Conservation (phyloP, 2,797 vertebrate genomes). For the Myiotriccus ornatus region DNA sequence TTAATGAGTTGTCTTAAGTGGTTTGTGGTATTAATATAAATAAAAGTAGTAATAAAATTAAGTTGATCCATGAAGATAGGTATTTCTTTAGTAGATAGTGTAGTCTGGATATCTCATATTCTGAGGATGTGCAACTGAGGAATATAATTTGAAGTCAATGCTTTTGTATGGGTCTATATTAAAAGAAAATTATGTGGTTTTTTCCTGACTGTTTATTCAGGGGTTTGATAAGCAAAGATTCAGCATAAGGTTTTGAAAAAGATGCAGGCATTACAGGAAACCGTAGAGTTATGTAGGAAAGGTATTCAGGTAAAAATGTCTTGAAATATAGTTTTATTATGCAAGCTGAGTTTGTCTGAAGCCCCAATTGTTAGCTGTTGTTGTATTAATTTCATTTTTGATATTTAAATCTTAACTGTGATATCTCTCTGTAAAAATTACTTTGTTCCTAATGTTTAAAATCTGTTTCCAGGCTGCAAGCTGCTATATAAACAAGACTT, state of each 20-base stretch:
- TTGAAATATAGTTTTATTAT: background rate
- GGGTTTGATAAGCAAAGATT: background rate
- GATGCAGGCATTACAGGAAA: background rate
- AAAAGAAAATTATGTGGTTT: background rate
- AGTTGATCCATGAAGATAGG: background rate
- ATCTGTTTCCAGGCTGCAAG: conserved; percentile 89
- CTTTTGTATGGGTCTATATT: background rate
- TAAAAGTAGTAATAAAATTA: background rate
- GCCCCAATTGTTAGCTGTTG: background rate
- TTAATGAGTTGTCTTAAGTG: background rate
- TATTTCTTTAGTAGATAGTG: background rate
- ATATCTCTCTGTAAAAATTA: conserved; percentile 58
- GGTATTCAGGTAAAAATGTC: conserved; percentile 1
- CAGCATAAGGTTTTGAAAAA: background rate
- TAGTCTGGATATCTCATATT: background rate
- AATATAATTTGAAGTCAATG: background rate
- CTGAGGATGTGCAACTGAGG: background rate
- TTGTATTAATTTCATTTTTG: conserved; percentile 7
- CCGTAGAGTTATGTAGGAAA: background rate
- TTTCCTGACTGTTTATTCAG: background rate
- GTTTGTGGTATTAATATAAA: background rate
- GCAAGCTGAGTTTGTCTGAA: conserved; percentile 34
- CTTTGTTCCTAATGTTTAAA: conserved; percentile 65
- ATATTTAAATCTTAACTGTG: conserved; percentile 53
- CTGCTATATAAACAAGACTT: conserved; percentile 98